A percentile compares a stretch with the other conserved stretches of the same genome.
Conservation (phyloP, 2,888 invertebrate genomes). For the Nomada hirtipes region DNA sequence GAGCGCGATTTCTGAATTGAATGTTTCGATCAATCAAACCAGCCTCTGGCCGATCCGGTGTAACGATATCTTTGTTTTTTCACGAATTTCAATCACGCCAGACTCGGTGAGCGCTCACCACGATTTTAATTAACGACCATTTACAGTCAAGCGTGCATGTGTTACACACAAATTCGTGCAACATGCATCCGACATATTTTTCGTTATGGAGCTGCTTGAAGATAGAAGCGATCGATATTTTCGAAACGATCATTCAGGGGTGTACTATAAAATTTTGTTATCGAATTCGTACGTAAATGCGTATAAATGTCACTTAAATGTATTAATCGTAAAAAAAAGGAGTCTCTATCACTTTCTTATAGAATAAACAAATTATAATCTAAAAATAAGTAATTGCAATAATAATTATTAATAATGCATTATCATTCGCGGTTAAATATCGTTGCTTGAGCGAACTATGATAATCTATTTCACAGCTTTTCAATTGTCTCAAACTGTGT, state of each 20-base stretch:
- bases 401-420: too few relatives aligned
- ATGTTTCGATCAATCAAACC: slow-evolving; percentile 20
- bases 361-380: too few relatives aligned
- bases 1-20: slow-evolving; percentile 57
- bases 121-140: slow-evolving; percentile 34
- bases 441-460: too few relatives aligned
- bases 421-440: too few relatives aligned
- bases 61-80: slow-evolving; percentile 13
- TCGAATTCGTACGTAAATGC: too few relatives aligned
- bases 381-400: too few relatives aligned
- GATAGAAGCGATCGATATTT: background rate
- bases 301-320: too few relatives aligned
- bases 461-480: too few relatives aligned
- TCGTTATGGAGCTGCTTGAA: background rate
- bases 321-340: too few relatives aligned
- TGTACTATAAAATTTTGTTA: background rate
- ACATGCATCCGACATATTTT: background rate
- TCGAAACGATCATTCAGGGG: background rate
- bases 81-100: slow-evolving; percentile 10
- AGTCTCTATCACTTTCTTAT: too few relatives aligned
- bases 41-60: background rate
- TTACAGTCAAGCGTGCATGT: background rate
- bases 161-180: background rate
- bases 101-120: background rate
- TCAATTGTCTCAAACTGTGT: too few relatives aligned